These are phyloP conservation scores for Ceyx cyanopectus DNA, from an alignment of 2,113 vertebrate genomes.

Conservation along the genomic window DNA sequence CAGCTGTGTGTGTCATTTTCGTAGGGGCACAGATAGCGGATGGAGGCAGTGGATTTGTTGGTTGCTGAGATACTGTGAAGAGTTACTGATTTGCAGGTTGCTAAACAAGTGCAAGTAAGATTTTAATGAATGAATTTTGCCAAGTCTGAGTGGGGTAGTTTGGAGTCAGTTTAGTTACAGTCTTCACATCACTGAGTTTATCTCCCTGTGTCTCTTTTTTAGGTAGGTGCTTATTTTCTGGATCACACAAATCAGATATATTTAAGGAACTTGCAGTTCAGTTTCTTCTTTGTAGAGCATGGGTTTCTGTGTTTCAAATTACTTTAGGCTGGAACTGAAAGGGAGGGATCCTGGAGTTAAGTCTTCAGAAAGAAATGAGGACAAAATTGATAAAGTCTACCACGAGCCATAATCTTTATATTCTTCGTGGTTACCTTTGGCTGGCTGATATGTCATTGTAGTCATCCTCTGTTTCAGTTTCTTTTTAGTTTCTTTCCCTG, in stretches of 20 bases:
- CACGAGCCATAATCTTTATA: rapidly evolving
- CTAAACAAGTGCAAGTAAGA: background rate
- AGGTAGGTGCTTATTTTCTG: background rate
- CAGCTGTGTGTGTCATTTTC: background rate
- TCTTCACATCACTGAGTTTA: background rate
- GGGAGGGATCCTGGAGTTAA: background rate
- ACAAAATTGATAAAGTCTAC: background rate
- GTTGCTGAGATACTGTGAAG: background rate
- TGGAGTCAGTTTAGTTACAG: background rate
- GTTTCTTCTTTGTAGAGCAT: background rate
- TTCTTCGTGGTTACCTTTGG: background rate
- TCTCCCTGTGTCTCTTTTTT: background rate
- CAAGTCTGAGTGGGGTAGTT: background rate
- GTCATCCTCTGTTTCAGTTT: background rate
- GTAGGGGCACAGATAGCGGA: background rate
- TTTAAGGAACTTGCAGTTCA: background rate
- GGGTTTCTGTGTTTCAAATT: background rate
- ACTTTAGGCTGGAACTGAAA: background rate
- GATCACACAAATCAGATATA: background rate
- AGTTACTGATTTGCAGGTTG: background rate
- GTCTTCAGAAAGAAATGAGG: background rate
- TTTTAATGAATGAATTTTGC: background rate
- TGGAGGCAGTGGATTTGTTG: background rate
- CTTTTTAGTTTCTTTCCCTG: background rate
- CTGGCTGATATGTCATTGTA: background rate